phyloP scores from a whole-genome alignment of 35 echinoderm and acorn worm genomes.

The Eucidaris tribuloides region DNA sequence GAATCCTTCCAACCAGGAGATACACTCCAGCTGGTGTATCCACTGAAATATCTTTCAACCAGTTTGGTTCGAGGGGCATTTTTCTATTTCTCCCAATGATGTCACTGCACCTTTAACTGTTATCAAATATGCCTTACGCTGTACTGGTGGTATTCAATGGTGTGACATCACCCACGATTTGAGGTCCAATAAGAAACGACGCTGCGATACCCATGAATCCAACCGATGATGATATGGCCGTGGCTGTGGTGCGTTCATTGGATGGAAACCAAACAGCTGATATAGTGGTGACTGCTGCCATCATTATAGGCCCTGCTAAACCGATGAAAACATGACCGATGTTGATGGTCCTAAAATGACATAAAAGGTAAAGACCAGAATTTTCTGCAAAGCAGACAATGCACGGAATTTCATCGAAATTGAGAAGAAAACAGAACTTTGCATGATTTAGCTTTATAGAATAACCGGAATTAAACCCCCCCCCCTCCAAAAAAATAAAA shows the following conservation, averaged over 20 bases:
- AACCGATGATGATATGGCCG: slow-evolving; percentile 47
- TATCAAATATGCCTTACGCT: too few relatives aligned
- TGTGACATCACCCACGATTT: too few relatives aligned
- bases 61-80: too few relatives aligned
- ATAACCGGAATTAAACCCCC: not conserved
- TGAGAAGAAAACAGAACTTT: not conserved
- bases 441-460: not conserved
- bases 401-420: not conserved
- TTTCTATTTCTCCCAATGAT: too few relatives aligned
- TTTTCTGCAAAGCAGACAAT: too few relatives aligned
- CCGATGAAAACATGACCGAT: slow-evolving; percentile 77
- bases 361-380: not conserved
- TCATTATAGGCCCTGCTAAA: slow-evolving; percentile 60
- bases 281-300: slow-evolving; percentile 65
- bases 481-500: not conserved
- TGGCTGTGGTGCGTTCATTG: slow-evolving; percentile 75
- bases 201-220: slow-evolving; percentile 64
- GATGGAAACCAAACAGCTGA: slow-evolving; percentile 89
- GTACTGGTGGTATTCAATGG: too few relatives aligned
- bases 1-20: too few relatives aligned
- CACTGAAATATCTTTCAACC: too few relatives aligned
- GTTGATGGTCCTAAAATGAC: slow-evolving; percentile 65
- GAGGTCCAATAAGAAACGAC: slow-evolving; percentile 82
- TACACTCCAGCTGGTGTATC: too few relatives aligned
- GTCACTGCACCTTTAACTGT: too few relatives aligned